phyloP scores from a whole-genome alignment of 2,113 vertebrate species.

The Illadopsis cleaveri region DNA sequence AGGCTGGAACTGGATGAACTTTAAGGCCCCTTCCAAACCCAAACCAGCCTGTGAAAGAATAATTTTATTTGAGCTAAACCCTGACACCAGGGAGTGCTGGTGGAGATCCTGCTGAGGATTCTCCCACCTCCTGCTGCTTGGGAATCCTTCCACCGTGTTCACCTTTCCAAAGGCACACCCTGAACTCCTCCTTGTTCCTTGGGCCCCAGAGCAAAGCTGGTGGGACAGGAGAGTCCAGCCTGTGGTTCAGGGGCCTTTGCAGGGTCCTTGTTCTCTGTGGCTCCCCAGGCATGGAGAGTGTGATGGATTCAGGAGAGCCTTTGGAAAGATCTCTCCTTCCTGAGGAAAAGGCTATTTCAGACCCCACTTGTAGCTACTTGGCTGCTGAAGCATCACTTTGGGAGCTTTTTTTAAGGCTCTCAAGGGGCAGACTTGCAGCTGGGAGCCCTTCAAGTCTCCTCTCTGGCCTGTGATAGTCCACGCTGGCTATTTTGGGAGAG shows the following conservation, averaged over 20 bases:
- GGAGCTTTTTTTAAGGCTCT: neutral
- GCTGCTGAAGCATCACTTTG: slow-evolving; percentile 15
- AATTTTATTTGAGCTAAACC: neutral
- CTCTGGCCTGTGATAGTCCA: neutral
- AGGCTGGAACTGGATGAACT: neutral
- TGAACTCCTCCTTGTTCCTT: neutral
- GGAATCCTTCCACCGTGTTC: neutral
- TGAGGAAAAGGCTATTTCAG: neutral
- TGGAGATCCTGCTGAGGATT: neutral
- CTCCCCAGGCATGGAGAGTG: neutral
- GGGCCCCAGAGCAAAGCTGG: neutral
- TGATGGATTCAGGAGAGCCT: neutral
- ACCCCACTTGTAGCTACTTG: neutral
- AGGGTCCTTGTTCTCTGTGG: neutral
- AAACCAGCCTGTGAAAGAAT: neutral
- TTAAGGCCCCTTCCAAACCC: neutral
- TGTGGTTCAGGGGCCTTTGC: neutral
- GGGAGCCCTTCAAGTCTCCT: slow-evolving; percentile 38
- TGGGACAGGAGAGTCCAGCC: neutral
- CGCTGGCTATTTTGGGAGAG: slow-evolving; percentile 24
- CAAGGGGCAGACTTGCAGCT: slow-evolving; percentile 22
- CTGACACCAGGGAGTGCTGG: neutral
- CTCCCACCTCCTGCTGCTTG: neutral
- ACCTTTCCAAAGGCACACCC: neutral
- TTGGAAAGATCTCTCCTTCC: neutral